Conservation (phyloP, 2,113 vertebrate genomes). For the Coturnix japonica region DNA sequence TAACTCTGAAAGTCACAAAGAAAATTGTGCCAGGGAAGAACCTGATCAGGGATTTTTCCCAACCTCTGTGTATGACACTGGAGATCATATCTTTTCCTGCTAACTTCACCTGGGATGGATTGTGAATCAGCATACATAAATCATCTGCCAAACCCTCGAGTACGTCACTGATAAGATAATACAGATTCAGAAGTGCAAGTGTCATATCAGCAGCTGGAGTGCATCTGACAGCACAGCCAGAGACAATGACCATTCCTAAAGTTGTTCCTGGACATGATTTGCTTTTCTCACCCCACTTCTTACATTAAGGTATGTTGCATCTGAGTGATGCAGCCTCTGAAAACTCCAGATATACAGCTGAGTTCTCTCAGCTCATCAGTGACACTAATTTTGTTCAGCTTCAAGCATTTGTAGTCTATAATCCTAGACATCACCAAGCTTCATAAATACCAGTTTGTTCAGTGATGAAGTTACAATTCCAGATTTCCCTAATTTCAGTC, state of each 20-base stretch:
- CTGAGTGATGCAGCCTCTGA: not conserved
- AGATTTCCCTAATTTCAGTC: not conserved
- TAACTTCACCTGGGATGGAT: not conserved
- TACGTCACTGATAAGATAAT: not conserved
- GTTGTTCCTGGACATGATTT: accelerated
- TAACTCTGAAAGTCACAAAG: not conserved
- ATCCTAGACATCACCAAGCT: not conserved
- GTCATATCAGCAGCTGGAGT: not conserved
- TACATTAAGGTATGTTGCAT: not conserved
- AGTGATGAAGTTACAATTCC: not conserved
- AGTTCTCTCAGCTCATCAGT: not conserved
- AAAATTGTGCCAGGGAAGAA: not conserved
- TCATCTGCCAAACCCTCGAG: constrained; percentile 20
- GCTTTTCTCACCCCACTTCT: not conserved
- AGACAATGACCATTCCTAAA: not conserved
- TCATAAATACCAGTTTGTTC: not conserved
- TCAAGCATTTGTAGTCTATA: not conserved
- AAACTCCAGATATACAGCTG: not conserved
- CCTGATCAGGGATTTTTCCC: accelerated
- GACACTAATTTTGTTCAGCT: not conserved
- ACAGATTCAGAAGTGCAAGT: not conserved
- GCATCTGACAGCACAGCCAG: not conserved
- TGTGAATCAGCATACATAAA: not conserved
- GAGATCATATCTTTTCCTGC: not conserved
- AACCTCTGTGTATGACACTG: not conserved